Base-by-base conservation (phyloP, 2,888 invertebrate genomes). In the Tiliacea aurago region DNA sequence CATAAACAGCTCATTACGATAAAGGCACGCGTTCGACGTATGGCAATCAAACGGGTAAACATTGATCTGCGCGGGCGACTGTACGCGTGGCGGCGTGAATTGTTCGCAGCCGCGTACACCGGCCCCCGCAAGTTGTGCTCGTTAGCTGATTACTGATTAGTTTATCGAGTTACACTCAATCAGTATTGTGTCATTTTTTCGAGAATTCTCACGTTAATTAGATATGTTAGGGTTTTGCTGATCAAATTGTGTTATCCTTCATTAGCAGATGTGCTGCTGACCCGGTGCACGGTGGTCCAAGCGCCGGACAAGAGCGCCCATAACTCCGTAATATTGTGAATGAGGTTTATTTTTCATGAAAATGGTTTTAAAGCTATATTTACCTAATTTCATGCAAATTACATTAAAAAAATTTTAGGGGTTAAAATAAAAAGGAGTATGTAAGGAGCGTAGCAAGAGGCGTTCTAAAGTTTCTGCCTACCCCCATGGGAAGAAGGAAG, bases 1-100 rank as follows among this genome's bases (percentile, higher is more conserved):
- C 87, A 89, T 89, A 89, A 90, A 91, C 90, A 90, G 88, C 88
- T 90, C 90, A 90, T 91, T 90, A 90, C 86, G 88, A 87, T 88
- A 87, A 88, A 89, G 87, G 87, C 86, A 70, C 79, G 86, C 83
- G 84, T 87, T 87, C 87, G 85, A 86, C 81, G 87, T 84, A 83
- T 78, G 86, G 82, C 90, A 91, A 91, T 91, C 90, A 90, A 81
- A 83, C 70, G 78, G 74, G 89, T 82, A 85, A 86, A 87, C 87
- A 90, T 73, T 64, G 64, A 81, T 74, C 78, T 86, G 86, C 85
- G 87, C 84, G 81, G 77, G 81, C 83, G 86, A 71, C 85, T 81
- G 83, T 79, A 81, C 86, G 65, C 81, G 75, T 28, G 62, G 72
- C 51, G 73, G 77, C 66, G 73, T 64, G 65, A 74, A 70, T 64